A percentile compares a stretch with the other conserved stretches of the same genome.
Conservation (phyloP, 2,888 invertebrate species). For the Gastracanthus pulcherrimus region DNA sequence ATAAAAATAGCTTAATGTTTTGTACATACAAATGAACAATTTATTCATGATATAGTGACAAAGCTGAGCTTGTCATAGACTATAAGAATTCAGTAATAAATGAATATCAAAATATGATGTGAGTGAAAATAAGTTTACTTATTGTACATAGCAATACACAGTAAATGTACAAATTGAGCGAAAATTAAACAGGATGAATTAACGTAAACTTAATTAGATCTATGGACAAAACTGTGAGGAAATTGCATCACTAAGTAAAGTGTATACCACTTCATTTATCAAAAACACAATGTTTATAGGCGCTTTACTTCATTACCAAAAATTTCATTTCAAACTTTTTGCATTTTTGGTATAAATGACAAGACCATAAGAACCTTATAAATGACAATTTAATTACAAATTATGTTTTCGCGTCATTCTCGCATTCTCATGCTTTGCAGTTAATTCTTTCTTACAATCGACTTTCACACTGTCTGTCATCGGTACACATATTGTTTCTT, state of each 20-base stretch:
- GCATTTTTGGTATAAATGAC: constrained; percentile 53
- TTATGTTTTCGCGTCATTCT: constrained; percentile 51
- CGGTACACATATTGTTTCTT: constrained; percentile 45
- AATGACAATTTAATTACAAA: constrained; percentile 56
- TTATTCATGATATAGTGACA: constrained; percentile 3
- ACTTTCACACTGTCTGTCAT: constrained; percentile 51
- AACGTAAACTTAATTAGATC: constrained; percentile 23
- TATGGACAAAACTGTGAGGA: constrained; percentile 29
- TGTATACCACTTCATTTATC: constrained; percentile 4
- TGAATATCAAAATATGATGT: constrained; percentile 29
- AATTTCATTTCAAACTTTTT: constrained; percentile 20
- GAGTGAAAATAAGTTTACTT: constrained; percentile 49
- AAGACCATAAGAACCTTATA: constrained; percentile 55
- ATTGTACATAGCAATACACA: constrained; percentile 52
- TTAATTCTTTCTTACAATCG: constrained; percentile 48
- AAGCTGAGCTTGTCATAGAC: constrained; percentile 2
- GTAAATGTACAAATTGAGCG: constrained; percentile 50
- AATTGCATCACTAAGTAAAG: constrained; percentile 35
- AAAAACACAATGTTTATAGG: constrained; percentile 30
- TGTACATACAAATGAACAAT: constrained; percentile 38
- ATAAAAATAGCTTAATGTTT: constrained; percentile 37
- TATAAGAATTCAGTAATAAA: constrained; percentile 13
- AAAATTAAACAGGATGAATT: constrained; percentile 37
- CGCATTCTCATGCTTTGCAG: constrained; percentile 50
- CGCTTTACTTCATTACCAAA: constrained; percentile 17